Evolutionary conservation across 1,140 invertebrate species (phyloP).

Genomic region (Drosophila nigrodunni): DNA sequence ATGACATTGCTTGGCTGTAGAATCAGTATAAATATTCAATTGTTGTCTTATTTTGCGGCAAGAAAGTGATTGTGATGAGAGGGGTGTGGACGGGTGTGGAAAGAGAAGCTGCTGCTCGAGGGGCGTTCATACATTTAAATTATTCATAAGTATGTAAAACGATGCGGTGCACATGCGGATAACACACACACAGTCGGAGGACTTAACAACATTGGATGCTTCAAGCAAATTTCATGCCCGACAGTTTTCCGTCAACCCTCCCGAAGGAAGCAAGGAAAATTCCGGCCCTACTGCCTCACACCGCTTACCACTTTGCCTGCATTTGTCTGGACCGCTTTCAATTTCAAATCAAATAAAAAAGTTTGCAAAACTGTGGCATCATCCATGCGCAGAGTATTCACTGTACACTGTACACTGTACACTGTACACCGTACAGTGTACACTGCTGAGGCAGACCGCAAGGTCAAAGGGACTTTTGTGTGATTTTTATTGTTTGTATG

Average conservation of each 20-base stretch:
- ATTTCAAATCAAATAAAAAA: conserved; percentile 69
- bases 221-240: conserved; percentile 53
- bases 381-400: conserved; percentile 24
- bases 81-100: too few relatives aligned
- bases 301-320: conserved; percentile 6
- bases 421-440: not conserved
- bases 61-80: not conserved
- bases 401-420: conserved; percentile 13
- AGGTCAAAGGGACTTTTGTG: conserved; percentile 63
- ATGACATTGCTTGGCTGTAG: conserved; percentile 9
- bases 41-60: conserved; percentile 22
- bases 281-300: not conserved
- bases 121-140: conserved; percentile 44
- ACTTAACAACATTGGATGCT: conserved; percentile 29
- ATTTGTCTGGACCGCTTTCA: conserved; percentile 59
- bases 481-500: conserved; percentile 47
- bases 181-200: conserved; percentile 13
- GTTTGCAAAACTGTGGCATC: conserved; percentile 53
- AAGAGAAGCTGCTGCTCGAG: not conserved
- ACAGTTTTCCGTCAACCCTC: conserved; percentile 42
- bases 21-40: conserved; percentile 48
- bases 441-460: conserved; percentile 31
- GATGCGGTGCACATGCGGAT: conserved; percentile 51
- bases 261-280: too few relatives aligned
- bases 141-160: conserved; percentile 63